Percentiles rank a stretch among this genome's conserved stretches.
These are phyloP conservation scores for Crossocerus cetratus DNA, from an alignment of 2,888 invertebrate species.

Conservation along the genomic window DNA sequence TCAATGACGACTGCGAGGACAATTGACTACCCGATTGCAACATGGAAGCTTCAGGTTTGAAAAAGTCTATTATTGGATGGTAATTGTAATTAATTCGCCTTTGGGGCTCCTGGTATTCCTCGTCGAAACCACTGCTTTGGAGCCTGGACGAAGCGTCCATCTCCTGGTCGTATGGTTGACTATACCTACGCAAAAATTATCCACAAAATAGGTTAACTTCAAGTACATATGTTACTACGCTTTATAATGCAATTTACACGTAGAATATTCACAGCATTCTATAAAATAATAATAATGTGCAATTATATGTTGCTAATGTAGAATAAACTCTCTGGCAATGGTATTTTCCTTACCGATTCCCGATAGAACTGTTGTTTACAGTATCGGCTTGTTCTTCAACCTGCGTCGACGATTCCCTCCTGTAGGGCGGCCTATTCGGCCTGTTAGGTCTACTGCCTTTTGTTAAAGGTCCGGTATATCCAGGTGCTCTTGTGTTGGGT, in stretches of 20 bases:
- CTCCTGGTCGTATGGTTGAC: slow-evolving; percentile 65
- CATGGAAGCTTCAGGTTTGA: slow-evolving; percentile 78
- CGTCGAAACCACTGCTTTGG: slow-evolving; percentile 69
- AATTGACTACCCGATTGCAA: slow-evolving; percentile 64
- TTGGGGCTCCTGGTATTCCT: slow-evolving; percentile 71
- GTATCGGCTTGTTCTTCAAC: slow-evolving; percentile 55
- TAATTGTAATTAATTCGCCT: slow-evolving; percentile 88
- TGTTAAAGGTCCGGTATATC: slow-evolving; percentile 71
- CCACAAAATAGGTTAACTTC: too few species aligned
- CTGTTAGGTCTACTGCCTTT: slow-evolving; percentile 62
- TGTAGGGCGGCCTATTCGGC: slow-evolving; percentile 69
- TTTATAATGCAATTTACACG: too few species aligned
- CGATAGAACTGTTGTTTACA: slow-evolving; percentile 48
- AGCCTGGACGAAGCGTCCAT: slow-evolving; percentile 57
- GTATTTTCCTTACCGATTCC: slow-evolving; percentile 62
- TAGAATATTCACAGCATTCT: too few species aligned
- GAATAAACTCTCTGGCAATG: too few species aligned
- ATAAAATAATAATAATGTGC: too few species aligned
- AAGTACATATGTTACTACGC: too few species aligned
- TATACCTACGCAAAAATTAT: slow-evolving; percentile 56
- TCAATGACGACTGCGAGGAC: slow-evolving; percentile 34
- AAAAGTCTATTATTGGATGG: slow-evolving; percentile 90
- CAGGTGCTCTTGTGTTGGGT: slow-evolving; percentile 74
- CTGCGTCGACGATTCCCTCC: slow-evolving; percentile 67
- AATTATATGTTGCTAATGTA: too few species aligned